Evolutionary conservation across 1,140 invertebrate species (phyloP), one percentile per base, ranked within the genome.

Genomic region (Bombus difficillimus): DNA sequence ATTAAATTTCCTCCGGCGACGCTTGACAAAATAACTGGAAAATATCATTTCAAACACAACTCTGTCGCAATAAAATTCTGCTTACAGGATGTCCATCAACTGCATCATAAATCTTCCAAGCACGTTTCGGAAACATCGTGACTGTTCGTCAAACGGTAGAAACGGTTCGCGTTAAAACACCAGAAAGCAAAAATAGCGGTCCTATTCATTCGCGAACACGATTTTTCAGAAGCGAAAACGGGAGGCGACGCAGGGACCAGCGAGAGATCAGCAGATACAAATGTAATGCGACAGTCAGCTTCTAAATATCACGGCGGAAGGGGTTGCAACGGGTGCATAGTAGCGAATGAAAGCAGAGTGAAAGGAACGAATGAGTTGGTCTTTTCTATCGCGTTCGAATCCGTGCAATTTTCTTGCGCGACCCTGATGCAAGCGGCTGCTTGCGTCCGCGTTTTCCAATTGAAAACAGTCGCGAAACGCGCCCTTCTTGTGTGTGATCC

Each of bases 381-480:
- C 81, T 53, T 83, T 77, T 68, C 43, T 53, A 34, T 10, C 34
- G 2, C n/a, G 10, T 34, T 34, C 62, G 28, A 77, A 66, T 28
- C 43, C 43, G 62, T 77, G 59, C 32, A 76, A 66, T 66, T 66
- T 83, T 76, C 72, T 83, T 73, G 57, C 81, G n/a, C 57, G 81
- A 53, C 6, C 32, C 28, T 32, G 32, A 32, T n/a, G 39, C 39
- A 22, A 66, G 47, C 59, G 47, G 18, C 15, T 34, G 41, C 72
- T 62, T 32, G 62, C 43, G 81, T 83, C 8, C 81, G 81, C 81
- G 81, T 68, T 83, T 68, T 77, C 73, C 37, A 53, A 77, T 77
- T 41, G 59, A 77, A 68, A 83, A 76, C 81, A 77, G 73, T 37
- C 34, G 75, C 72, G 71, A 75, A 64, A 47, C 6, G 18, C 25